phyloP scores from a whole-genome alignment of 2,113 vertebrate species.

The Tenebrosternarchus preto region DNA sequence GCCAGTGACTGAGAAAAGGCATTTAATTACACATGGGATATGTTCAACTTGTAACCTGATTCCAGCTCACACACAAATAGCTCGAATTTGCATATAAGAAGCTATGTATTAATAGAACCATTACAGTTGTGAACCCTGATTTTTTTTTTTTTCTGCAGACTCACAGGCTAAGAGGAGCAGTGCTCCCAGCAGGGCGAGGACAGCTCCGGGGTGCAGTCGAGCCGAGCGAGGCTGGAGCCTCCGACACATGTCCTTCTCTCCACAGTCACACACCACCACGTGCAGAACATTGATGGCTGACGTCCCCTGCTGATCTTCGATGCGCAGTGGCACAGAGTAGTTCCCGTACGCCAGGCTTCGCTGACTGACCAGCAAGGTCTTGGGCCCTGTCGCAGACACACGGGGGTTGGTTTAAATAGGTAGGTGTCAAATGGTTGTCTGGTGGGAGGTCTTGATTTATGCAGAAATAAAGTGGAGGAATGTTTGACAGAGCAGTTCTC shows the following conservation, averaged over 20 bases:
- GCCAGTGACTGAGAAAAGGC: too few species aligned
- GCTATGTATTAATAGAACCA: too few species aligned
- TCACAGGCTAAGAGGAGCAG: constrained; percentile 75
- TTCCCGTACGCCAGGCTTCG: constrained; percentile 67
- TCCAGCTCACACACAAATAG: too few species aligned
- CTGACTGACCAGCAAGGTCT: constrained; percentile 66
- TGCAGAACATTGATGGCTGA: constrained; percentile 49
- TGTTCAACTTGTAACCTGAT: too few species aligned
- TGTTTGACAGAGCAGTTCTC: too few species aligned
- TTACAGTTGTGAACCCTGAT: too few species aligned
- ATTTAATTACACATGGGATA: too few species aligned
- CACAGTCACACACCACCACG: constrained; percentile 74
- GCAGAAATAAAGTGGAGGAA: too few species aligned
- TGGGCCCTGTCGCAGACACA: constrained; percentile 48
- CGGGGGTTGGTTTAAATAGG: neutral
- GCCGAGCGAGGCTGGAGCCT: fast-evolving
- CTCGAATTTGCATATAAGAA: too few species aligned
- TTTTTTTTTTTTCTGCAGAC: constrained; percentile 45
- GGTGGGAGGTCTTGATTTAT: too few species aligned
- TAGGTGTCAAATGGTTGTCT: too few species aligned
- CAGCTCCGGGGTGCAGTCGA: constrained; percentile 52
- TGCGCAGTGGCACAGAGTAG: constrained; percentile 70
- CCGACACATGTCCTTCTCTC: constrained; percentile 45
- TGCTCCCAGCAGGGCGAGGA: constrained; percentile 60
- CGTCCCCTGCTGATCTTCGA: constrained; percentile 74